These are phyloP conservation scores for Rhinella marina DNA, from an alignment of 2,797 vertebrate genomes.

Conservation along the genomic window DNA sequence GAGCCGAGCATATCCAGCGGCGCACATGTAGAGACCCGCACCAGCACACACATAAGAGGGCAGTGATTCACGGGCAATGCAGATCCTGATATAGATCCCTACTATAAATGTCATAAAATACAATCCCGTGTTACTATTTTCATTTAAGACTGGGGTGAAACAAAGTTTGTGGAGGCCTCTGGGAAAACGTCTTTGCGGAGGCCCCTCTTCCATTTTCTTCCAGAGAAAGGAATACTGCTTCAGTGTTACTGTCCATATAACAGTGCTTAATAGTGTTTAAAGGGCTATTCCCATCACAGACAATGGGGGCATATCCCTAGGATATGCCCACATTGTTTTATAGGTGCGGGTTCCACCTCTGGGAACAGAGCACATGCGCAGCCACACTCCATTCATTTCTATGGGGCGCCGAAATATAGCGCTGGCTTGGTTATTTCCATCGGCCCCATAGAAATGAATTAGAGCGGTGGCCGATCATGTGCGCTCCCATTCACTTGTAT, in stretches of 20 bases:
- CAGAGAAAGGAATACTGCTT: neutral
- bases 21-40: neutral
- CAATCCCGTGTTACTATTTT: neutral
- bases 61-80: neutral
- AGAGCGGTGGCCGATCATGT: no score
- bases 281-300: no score
- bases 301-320: no score
- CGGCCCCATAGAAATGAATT: no score
- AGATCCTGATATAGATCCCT: neutral
- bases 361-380: no score
- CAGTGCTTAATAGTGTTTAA: neutral
- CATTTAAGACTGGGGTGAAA: neutral
- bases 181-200: neutral
- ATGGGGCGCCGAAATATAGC: no score
- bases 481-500: no score
- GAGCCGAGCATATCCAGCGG: constrained; percentile 1
- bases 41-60: neutral
- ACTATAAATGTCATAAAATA: neutral
- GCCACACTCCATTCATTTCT: no score
- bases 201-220: neutral
- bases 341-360: no score
- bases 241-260: neutral
- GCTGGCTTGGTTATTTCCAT: no score
- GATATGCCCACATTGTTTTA: no score
- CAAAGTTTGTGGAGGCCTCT: neutral